These are phyloP conservation scores for Sprattus sprattus DNA, from an alignment of 2,113 vertebrate genomes.

Conservation along the genomic window DNA sequence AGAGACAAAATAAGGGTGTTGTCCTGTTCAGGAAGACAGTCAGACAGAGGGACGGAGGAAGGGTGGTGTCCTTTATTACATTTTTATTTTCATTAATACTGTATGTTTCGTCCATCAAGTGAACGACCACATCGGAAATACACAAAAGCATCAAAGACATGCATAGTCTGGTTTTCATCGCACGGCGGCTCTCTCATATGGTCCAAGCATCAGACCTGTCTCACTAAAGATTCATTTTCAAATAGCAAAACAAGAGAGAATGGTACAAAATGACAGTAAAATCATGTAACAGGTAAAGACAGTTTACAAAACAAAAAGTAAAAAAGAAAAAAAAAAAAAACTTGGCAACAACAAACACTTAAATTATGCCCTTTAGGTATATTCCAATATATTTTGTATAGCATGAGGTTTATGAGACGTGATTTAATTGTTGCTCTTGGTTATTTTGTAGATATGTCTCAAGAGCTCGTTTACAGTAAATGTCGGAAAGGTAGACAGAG, in stretches of 20 bases:
- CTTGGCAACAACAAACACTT: slow-evolving; percentile 67
- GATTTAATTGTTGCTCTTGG: slow-evolving; percentile 24
- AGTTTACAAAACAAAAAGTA: slow-evolving; percentile 39
- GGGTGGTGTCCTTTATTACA: slow-evolving; percentile 45
- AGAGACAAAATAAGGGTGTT: not conserved
- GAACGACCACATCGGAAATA: slow-evolving; percentile 72
- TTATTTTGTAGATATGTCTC: slow-evolving; percentile 1
- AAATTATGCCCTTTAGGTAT: slow-evolving; percentile 71
- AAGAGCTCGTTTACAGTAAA: slow-evolving; percentile 20
- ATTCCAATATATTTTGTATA: slow-evolving; percentile 68
- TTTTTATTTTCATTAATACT: slow-evolving; percentile 82
- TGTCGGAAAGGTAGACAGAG: not conserved
- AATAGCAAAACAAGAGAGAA: slow-evolving; percentile 57
- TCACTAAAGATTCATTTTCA: slow-evolving; percentile 40
- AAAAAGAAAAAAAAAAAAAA: slow-evolving; percentile 31
- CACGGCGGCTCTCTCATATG: slow-evolving; percentile 57
- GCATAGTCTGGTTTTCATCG: slow-evolving; percentile 74
- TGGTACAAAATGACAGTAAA: slow-evolving; percentile 54
- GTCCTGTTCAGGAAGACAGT: not conserved
- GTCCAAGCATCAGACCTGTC: slow-evolving; percentile 66
- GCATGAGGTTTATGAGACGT: slow-evolving; percentile 59
- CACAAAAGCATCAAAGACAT: slow-evolving; percentile 83
- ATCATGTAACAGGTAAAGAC: slow-evolving; percentile 48
- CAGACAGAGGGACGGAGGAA: not conserved
- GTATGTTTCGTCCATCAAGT: slow-evolving; percentile 83